A percentile compares a stretch with the other conserved stretches of the same genome.
These are phyloP conservation scores for Myiagra hebetior DNA, from an alignment of 2,113 vertebrate genomes.

Conservation along the genomic window DNA sequence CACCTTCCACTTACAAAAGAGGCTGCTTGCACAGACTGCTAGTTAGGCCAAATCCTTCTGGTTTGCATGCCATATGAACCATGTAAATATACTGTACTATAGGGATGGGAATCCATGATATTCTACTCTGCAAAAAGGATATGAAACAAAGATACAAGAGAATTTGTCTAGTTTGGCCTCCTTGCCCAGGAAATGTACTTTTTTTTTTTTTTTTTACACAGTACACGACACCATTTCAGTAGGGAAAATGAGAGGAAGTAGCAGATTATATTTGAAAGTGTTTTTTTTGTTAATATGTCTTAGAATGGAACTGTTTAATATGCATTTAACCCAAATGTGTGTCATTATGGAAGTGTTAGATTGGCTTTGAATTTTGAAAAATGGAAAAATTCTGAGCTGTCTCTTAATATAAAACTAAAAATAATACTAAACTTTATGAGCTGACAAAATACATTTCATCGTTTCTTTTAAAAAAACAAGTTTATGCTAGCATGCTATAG, in stretches of 20 bases:
- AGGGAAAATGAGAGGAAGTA: background rate
- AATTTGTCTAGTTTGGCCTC: background rate
- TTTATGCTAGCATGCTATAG: background rate
- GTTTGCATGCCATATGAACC: background rate
- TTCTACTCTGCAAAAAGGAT: background rate
- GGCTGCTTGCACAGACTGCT: background rate
- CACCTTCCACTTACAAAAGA: background rate
- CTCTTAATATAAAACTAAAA: background rate
- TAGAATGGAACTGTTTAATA: background rate
- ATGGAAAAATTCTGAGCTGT: background rate
- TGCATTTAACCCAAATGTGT: background rate
- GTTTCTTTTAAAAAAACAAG: background rate
- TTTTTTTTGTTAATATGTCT: background rate
- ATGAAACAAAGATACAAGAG: background rate
- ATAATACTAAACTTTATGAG: background rate
- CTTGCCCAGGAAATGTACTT: background rate
- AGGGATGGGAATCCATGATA: background rate
- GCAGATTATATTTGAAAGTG: background rate
- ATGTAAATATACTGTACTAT: background rate
- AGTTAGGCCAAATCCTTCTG: background rate
- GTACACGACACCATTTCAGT: background rate
- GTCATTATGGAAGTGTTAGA: background rate
- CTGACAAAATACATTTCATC: background rate
- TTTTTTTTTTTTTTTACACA: background rate
- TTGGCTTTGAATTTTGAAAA: background rate